Evolutionary conservation across 2,888 invertebrate genomes (phyloP).

Genomic region (Tryphoninae sp.): DNA sequence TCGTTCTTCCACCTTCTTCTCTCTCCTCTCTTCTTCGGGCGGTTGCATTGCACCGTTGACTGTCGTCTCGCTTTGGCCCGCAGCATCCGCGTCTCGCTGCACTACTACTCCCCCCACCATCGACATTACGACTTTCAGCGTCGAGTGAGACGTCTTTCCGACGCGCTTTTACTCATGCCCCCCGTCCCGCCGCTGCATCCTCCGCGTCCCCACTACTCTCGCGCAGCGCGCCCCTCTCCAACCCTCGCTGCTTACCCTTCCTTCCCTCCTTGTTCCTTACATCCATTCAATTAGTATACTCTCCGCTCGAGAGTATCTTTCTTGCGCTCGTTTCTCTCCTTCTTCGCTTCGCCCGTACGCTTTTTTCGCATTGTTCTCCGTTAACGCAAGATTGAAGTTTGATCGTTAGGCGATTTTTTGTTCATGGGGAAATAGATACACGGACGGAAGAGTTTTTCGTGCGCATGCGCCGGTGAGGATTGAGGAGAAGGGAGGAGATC

Average conservation of each 20-base stretch:
- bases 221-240: conserved; percentile 59
- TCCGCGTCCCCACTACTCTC: conserved; percentile 44
- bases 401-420: neutral
- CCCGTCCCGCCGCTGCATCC: neutral
- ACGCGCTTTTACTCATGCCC: conserved; percentile 68
- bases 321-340: conserved; percentile 7
- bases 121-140: conserved; percentile 44
- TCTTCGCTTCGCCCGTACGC: neutral
- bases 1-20: conserved; percentile 28
- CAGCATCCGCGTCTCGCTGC: conserved; percentile 39
- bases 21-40: conserved; percentile 27
- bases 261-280: neutral
- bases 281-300: conserved; percentile 61
- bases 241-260: conserved; percentile 51
- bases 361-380: neutral
- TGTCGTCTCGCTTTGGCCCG: conserved; percentile 24
- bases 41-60: conserved; percentile 30
- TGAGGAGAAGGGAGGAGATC: neutral
- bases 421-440: conserved; percentile 1
- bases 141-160: conserved; percentile 75
- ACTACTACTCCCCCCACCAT: conserved; percentile 8
- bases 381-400: neutral
- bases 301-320: conserved; percentile 28
- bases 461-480: neutral
- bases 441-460: neutral